Evolutionary conservation across 1,140 invertebrate genomes (phyloP).

Genomic region (Galendromus occidentalis): DNA sequence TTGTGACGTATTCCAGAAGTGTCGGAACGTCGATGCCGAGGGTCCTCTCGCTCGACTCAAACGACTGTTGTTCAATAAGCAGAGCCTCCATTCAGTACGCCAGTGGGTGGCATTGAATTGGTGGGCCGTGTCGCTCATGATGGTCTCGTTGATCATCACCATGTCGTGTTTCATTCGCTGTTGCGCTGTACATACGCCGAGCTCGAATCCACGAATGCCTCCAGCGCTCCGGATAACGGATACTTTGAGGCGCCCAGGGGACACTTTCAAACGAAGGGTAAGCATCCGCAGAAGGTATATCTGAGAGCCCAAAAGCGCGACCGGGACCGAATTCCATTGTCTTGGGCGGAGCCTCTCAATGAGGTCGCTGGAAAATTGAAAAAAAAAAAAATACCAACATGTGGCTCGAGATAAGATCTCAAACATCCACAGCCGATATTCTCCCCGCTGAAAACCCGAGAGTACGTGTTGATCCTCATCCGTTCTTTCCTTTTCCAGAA

Average conservation of each 20-base stretch:
- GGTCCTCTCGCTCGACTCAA: slow-evolving; percentile 87
- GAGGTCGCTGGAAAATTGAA: too few relatives aligned
- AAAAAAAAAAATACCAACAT: too few relatives aligned
- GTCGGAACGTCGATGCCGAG: slow-evolving; percentile 89
- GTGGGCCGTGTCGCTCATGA: slow-evolving; percentile 86
- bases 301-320: too few relatives aligned
- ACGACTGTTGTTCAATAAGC: slow-evolving; percentile 78
- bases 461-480: too few relatives aligned
- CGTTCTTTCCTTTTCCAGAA: slow-evolving; percentile 14
- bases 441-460: too few relatives aligned
- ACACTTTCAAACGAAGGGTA: slow-evolving; percentile 57
- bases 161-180: slow-evolving; percentile 99
- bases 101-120: slow-evolving; percentile 77
- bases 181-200: slow-evolving; percentile 95
- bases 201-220: slow-evolving; percentile 79
- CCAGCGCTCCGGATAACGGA: slow-evolving; percentile 63
- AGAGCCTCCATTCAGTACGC: slow-evolving; percentile 62
- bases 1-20: slow-evolving; percentile 96
- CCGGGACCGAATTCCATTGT: too few relatives aligned
- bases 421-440: too few relatives aligned
- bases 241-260: slow-evolving; percentile 65
- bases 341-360: too few relatives aligned
- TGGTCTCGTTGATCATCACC: slow-evolving; percentile 70
- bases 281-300: too few relatives aligned
- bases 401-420: too few relatives aligned